Base-by-base conservation (phyloP, 2,888 invertebrate genomes). In the Baronia brevicornis region DNA sequence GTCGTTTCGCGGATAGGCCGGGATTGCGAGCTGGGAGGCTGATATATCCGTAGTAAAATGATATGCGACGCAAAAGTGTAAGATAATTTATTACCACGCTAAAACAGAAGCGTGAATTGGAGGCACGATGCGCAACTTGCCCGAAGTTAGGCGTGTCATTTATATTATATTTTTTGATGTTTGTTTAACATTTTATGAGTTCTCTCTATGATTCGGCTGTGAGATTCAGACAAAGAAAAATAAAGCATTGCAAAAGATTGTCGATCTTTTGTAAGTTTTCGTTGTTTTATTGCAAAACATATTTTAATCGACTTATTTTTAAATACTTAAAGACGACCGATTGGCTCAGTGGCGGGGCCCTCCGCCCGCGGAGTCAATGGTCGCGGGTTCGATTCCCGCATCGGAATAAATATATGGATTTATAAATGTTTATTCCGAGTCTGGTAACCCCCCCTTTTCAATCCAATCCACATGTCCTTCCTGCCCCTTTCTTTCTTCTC, bases 101-200 rank as follows among this genome's bases (percentile, higher is more conserved):
- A 74, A 70, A 69, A 60, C 62, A 60, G 63, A 54, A 65, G 64
- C 68, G 63, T 53, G 50, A 51, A 57, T 49, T 39, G 36, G 49
- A 39, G 46, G 45, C 48, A 42, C 65, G 63, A 50, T 60, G 60
- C 71, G 53, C 67, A 74, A n/a, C n/a, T 68, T 72, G 75, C 70
- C 66, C 71, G 64, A 60, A 61, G 74, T 80, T 78, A 78, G 74
- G 60, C 65, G 71, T 71, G 75, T 82, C 78, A 78, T 82, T 84
- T 78, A 80, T 82, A 80, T 80, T 8, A 33, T 34, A 15, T 79
- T 72, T 77, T 72, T 64, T 70, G 58, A 70, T 73, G 74, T 79
- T 77, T 79, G 73, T 74, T 72, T 77, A 69, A 60, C 71, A 67
- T 74, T 77, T 74, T 73, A 70, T 62, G 56, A 59, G 56, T 50